Evolutionary conservation across 2,888 invertebrate species (phyloP), one percentile per base, ranked within the genome.

Genomic region (Lutraria lutraria): DNA sequence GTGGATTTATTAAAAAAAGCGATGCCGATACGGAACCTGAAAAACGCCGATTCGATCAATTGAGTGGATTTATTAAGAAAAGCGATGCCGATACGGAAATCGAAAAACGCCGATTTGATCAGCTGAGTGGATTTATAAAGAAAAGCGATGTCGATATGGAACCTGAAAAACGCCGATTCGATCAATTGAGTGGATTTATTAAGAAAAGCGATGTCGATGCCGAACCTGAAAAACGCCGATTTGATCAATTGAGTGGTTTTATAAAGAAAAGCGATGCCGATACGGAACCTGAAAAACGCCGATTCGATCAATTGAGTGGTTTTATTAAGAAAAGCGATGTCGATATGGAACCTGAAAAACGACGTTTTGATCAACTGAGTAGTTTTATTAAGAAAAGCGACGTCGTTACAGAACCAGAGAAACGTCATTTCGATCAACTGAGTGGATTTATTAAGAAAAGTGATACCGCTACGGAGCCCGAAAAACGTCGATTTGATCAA

Each of bases 361-460:
- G 72, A 13, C 2, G 72, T 13, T n/a, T 72, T n/a, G 72, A 72
- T 72, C 72, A n/a, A 29, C 19, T 53, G 13, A 85, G 54, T 21
- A 85, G 85, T 1, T 85, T 88, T 68, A 81, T 88, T 12, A 81
- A 81, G 34, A 84, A 85, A 85, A 63, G 81, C n/a, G 81, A 81
- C 34, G 81, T 8, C 53, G 29, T 8, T 31, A n/a, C 21, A 13
- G 76, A 56, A 53, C 56, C 43, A 0, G 83, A 83, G 63, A 83
- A 83, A 43, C 83, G 83, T 83, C 63, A 43, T 0, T n/a, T 72
- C 43, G 83, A 72, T 72, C 83, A 68, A 16, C 52, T 83, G 72
- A 52, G 72, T n/a, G 89, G 89, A 29, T 89, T 89, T 83, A 81
- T 89, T 12, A 89, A 89, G 56, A 89, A 89, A 43, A 84, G 68